Percentiles rank a stretch among this genome's conserved stretches.
phyloP scores from a whole-genome alignment of 2,888 invertebrate species.

The Andricus quercusramuli region DNA sequence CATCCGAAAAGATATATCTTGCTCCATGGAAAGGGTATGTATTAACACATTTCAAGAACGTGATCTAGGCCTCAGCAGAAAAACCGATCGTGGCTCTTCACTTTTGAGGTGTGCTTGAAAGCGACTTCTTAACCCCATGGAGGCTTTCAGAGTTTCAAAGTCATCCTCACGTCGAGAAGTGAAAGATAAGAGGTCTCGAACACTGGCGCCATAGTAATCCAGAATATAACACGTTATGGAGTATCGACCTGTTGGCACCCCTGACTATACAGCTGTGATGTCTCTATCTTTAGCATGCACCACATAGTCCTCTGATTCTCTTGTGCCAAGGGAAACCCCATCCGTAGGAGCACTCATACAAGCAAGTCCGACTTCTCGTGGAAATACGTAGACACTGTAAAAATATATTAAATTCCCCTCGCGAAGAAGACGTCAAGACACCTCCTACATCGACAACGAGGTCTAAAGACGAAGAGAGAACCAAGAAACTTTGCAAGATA shows the following conservation, averaged over 20 bases:
- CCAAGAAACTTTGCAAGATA: slow-evolving; percentile 25
- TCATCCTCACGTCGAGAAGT: slow-evolving; percentile 50
- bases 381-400: slow-evolving; percentile 42
- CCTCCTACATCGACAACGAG: slow-evolving; percentile 28
- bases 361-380: slow-evolving; percentile 15
- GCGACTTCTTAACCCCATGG: slow-evolving; percentile 46
- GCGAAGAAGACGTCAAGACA: slow-evolving; percentile 22
- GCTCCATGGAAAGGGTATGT: not conserved
- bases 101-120: slow-evolving; percentile 50
- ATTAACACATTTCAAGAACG: slow-evolving; percentile 10
- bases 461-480: not conserved
- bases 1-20: not conserved
- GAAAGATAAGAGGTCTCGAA: slow-evolving; percentile 53
- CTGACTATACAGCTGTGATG: slow-evolving; percentile 62
- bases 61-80: not conserved
- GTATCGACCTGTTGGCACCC: slow-evolving; percentile 74
- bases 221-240: slow-evolving; percentile 64
- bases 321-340: slow-evolving; percentile 5
- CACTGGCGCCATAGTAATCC: slow-evolving; percentile 45
- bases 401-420: slow-evolving; percentile 43
- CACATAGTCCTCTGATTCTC: slow-evolving; percentile 38
- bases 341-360: slow-evolving; percentile 2
- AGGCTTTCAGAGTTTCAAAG: slow-evolving; percentile 47
- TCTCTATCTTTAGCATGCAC: slow-evolving; percentile 70
- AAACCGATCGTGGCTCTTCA: slow-evolving; percentile 46